Conservation (phyloP, 2,888 invertebrate species). For the Scaptomyza tumidula region DNA sequence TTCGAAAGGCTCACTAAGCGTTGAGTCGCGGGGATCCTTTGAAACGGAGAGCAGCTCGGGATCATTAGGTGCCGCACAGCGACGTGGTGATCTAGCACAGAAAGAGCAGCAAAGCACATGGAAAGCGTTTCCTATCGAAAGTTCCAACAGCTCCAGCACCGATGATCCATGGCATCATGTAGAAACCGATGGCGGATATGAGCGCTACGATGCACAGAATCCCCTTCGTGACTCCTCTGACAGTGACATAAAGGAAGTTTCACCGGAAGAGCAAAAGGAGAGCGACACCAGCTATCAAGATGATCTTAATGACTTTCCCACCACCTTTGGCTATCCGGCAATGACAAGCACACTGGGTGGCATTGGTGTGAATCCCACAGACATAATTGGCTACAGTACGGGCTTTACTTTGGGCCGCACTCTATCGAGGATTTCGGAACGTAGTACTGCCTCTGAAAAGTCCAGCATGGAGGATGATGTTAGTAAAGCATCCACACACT, state of each 20-base stretch:
- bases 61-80: slow-evolving; percentile 89
- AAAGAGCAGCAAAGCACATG: slow-evolving; percentile 91
- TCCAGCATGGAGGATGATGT: slow-evolving; percentile 94
- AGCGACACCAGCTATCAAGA: slow-evolving; percentile 89
- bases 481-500: slow-evolving; percentile 93
- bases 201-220: slow-evolving; percentile 85
- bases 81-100: slow-evolving; percentile 86
- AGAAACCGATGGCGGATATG: slow-evolving; percentile 88
- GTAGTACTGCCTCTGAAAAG: slow-evolving; percentile 95
- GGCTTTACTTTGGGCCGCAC: slow-evolving; percentile 91
- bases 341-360: slow-evolving; percentile 85
- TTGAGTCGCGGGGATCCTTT: slow-evolving; percentile 90
- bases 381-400: slow-evolving; percentile 90
- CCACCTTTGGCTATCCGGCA: slow-evolving; percentile 90
- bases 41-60: slow-evolving; percentile 92
- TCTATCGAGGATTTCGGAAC: slow-evolving; percentile 93
- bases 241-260: slow-evolving; percentile 85
- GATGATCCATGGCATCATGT: slow-evolving; percentile 93
- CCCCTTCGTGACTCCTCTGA: slow-evolving; percentile 82
- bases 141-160: slow-evolving; percentile 93
- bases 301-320: slow-evolving; percentile 90
- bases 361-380: slow-evolving; percentile 87
- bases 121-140: slow-evolving; percentile 93
- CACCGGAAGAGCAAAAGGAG: slow-evolving; percentile 86
- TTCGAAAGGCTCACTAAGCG: slow-evolving; percentile 87